A percentile compares a stretch with the other conserved stretches of the same genome.
These are phyloP conservation scores for Camponotus fellah DNA, from an alignment of 2,888 invertebrate genomes.

Conservation along the genomic window DNA sequence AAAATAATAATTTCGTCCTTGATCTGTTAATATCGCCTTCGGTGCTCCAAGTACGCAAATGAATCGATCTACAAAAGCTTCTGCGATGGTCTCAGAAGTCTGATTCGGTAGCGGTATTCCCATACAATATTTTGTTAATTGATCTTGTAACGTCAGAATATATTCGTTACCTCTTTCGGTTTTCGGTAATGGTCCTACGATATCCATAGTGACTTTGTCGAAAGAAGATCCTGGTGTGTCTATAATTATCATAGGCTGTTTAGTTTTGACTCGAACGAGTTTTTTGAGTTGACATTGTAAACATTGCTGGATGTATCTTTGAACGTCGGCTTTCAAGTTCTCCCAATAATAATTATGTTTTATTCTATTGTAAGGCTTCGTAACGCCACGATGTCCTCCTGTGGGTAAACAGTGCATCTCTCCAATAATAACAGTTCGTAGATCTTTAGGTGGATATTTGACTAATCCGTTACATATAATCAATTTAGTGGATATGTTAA, in stretches of 20 bases:
- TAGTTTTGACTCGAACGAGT: too few species aligned
- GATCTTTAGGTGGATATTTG: neutral
- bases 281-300: neutral
- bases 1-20: too few species aligned
- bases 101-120: too few species aligned
- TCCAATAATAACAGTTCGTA: neutral
- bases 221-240: neutral
- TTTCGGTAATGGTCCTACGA: neutral
- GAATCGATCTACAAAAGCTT: neutral
- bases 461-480: too few species aligned
- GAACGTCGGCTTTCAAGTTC: neutral
- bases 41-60: neutral
- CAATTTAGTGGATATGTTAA: too few species aligned
- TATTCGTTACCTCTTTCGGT: neutral
- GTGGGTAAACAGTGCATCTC: neutral
- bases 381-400: too few species aligned
- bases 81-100: neutral
- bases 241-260: too few species aligned
- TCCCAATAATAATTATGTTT: neutral
- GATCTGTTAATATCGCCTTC: neutral
- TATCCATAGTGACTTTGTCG: neutral
- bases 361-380: too few species aligned
- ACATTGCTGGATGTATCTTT: neutral
- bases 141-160: neutral
- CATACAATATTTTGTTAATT: too few species aligned